Evolutionary conservation across 2,888 invertebrate genomes (phyloP).

Genomic region (Artemia sinica): DNA sequence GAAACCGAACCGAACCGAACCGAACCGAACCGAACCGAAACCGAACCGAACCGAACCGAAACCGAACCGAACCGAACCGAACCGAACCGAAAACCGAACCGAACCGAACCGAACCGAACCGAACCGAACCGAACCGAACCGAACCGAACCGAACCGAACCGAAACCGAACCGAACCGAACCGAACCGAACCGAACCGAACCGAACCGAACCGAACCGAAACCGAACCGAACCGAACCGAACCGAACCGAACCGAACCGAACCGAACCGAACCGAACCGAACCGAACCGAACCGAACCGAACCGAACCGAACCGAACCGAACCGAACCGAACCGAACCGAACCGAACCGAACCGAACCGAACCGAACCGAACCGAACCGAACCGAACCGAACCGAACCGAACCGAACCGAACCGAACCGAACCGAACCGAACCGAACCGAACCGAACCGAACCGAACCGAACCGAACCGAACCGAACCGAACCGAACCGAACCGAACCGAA

Average conservation of each 20-base stretch:
- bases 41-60: no score
- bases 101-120: no score
- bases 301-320: constrained; percentile 22
- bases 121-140: no score
- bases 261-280: constrained; percentile 23
- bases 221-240: constrained; percentile 22
- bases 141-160: constrained; percentile 23
- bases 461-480: constrained; percentile 21
- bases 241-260: constrained; percentile 22
- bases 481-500: constrained; percentile 23
- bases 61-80: no score
- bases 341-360: constrained; percentile 23
- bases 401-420: constrained; percentile 23
- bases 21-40: no score
- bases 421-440: no score
- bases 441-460: constrained; percentile 22
- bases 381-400: constrained; percentile 22
- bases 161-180: no score
- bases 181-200: constrained; percentile 23
- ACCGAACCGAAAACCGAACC: no score
- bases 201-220: no score
- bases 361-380: constrained; percentile 22
- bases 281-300: constrained; percentile 22
- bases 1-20: no score
- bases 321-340: constrained; percentile 19